Base-by-base conservation (phyloP, 2,797 vertebrate species). In the Prionace glauca region DNA sequence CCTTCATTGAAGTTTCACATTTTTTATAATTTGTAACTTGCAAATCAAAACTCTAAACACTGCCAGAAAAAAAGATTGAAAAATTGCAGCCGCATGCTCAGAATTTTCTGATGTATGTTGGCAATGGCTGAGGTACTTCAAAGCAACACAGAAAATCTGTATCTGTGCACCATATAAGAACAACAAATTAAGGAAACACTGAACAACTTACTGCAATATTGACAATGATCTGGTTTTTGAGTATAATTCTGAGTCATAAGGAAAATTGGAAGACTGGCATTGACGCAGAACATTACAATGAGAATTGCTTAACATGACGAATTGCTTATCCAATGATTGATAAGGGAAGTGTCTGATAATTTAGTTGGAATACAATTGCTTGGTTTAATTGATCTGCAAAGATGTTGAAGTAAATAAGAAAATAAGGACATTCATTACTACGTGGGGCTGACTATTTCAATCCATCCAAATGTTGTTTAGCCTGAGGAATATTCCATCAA, bases 391-490 rank as follows among this genome's bases (percentile, higher is more conserved):
- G 60, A 91, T 91, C 60, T 65, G 88, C 12, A 18, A 65, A 8
- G 32, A 62, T 62, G 88, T 60, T 91, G 88, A 65, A 91, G 56
- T 91, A 29, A n/a, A 91, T 91, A 62, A 91, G 81, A 94, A 69
- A 72, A 41, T 29, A 41, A 71, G 22, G 22, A 72, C 67, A 26
- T 16, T 45, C 41, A 41, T 94, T 94, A 72, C 88, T n/a, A 32
- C 11, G n/a, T 14, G 56, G 24, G 87, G 50, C 45, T 50, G 45
- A 90, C 50, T 62, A 90, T 90, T 62, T 62, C 87, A 90, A 90
- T 90, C 32, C 87, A 90, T 90, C 11, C 87, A 90, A 90, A 62
- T 90, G 87, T 29, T 29, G 16, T 90, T 90, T 62, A 90, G 56
- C 32, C 26, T 90, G 32, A 90, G 29, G 10, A 90, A 56, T 90